phyloP scores from a whole-genome alignment of 2,888 invertebrate species.

The Stenotaenia linearis region DNA sequence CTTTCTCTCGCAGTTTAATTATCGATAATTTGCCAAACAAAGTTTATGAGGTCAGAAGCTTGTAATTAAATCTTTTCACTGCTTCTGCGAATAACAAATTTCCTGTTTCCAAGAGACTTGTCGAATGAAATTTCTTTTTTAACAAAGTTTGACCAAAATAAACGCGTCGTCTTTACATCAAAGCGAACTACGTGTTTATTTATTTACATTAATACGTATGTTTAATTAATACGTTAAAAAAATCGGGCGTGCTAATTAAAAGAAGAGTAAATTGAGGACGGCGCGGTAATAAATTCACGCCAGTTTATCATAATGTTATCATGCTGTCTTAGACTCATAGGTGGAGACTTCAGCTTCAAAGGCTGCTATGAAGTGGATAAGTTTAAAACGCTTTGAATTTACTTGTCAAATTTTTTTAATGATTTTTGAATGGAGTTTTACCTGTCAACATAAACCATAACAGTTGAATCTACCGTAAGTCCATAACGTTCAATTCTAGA shows the following conservation, averaged over 20 bases:
- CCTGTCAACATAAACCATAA: background rate
- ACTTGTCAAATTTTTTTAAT: background rate
- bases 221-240: no score
- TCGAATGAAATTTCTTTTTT: no score
- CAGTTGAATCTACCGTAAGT: no score
- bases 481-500: no score
- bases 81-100: background rate
- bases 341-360: background rate
- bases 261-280: no score
- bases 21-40: constrained; percentile 12
- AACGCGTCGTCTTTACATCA: no score
- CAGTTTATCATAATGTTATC: background rate
- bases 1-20: constrained; percentile 23
- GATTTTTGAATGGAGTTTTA: background rate
- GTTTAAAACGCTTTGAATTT: background rate
- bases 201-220: no score
- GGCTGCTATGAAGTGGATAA: background rate
- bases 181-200: no score
- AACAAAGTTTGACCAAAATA: no score
- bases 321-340: background rate
- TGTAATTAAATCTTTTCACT: constrained; percentile 21
- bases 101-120: no score
- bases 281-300: background rate
- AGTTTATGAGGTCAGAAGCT: constrained; percentile 21
- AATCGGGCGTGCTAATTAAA: no score